Percentiles rank a stretch among this genome's conserved stretches.
Evolutionary conservation across 2,888 invertebrate species (phyloP).

Genomic region (Callyntrura sp.): DNA sequence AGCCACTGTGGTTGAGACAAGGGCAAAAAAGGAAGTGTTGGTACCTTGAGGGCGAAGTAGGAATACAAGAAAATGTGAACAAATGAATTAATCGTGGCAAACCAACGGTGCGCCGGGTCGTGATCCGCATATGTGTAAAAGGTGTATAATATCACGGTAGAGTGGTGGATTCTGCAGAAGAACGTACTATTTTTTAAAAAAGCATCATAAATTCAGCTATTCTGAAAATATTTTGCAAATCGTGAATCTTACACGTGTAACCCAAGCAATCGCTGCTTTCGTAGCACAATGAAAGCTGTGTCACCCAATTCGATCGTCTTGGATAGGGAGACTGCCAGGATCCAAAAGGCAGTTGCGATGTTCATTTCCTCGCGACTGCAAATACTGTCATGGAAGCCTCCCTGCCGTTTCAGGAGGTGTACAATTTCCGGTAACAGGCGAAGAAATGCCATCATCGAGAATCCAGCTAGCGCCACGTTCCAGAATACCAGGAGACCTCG

Average conservation of each 20-base stretch:
- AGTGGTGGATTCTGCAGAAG: too few species aligned
- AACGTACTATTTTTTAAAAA: too few species aligned
- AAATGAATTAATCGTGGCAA: slow-evolving; percentile 91
- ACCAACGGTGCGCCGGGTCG: slow-evolving; percentile 59
- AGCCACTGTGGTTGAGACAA: neutral
- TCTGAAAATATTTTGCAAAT: too few species aligned
- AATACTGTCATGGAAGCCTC: slow-evolving; percentile 96
- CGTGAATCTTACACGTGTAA: slow-evolving; percentile 98
- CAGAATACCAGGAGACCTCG: too few species aligned
- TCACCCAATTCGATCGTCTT: slow-evolving; percentile 98
- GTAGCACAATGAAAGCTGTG: slow-evolving; percentile 96
- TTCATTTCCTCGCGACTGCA: slow-evolving; percentile 90
- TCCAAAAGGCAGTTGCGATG: slow-evolving; percentile 95
- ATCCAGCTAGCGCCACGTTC: too few species aligned
- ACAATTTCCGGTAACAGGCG: too few species aligned
- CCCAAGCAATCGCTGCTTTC: slow-evolving; percentile 97
- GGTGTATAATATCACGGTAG: slow-evolving; percentile 57
- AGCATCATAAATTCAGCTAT: too few species aligned
- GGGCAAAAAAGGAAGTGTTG: too few species aligned
- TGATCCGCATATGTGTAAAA: slow-evolving; percentile 57
- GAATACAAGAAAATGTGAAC: slow-evolving; percentile 97
- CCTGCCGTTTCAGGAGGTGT: slow-evolving; percentile 86
- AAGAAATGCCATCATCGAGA: too few species aligned
- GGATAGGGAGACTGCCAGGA: slow-evolving; percentile 97
- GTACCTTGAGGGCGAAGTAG: slow-evolving; percentile 90